These are phyloP conservation scores for Scaptomyza hsui DNA, from an alignment of 1,140 invertebrate genomes.

Conservation along the genomic window DNA sequence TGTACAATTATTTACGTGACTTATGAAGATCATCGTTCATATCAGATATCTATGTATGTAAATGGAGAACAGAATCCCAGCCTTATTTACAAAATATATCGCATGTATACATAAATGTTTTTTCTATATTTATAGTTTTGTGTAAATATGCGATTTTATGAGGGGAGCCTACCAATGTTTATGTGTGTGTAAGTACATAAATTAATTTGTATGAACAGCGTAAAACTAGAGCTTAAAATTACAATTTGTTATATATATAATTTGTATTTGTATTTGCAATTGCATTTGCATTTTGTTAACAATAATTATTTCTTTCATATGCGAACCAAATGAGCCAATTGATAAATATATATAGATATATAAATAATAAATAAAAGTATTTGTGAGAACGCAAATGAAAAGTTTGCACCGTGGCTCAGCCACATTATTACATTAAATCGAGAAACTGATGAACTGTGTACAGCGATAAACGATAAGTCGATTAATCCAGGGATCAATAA, in stretches of 20 bases:
- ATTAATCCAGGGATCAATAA: constrained; percentile 36
- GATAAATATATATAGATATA: constrained; percentile 22
- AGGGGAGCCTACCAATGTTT: constrained; percentile 25
- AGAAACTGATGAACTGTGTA: constrained; percentile 38
- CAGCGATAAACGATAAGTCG: constrained; percentile 23
- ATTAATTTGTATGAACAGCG: constrained; percentile 72
- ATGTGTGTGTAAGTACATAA: constrained; percentile 57
- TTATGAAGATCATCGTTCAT: constrained; percentile 71
- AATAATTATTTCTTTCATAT: constrained; percentile 53
- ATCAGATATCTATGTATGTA: constrained; percentile 45
- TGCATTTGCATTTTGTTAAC: constrained; percentile 61
- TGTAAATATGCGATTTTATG: constrained; percentile 42
- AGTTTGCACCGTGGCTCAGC: constrained; percentile 58
- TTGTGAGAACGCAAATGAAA: constrained; percentile 19
- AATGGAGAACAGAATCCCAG: constrained; percentile 51
- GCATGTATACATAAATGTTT: constrained; percentile 48
- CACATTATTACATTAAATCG: constrained; percentile 63
- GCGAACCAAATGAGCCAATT: constrained; percentile 12
- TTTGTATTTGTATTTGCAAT: constrained; percentile 67
- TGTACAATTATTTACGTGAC: constrained; percentile 74
- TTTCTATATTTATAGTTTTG: constrained; percentile 27
- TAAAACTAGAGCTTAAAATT: constrained; percentile 65
- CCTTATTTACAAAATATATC: constrained; percentile 56
- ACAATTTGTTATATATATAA: constrained; percentile 52
- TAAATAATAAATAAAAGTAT: constrained; percentile 37